Evolutionary conservation across 1,140 invertebrate species (phyloP).

Genomic region (Diorhabda sublineata): DNA sequence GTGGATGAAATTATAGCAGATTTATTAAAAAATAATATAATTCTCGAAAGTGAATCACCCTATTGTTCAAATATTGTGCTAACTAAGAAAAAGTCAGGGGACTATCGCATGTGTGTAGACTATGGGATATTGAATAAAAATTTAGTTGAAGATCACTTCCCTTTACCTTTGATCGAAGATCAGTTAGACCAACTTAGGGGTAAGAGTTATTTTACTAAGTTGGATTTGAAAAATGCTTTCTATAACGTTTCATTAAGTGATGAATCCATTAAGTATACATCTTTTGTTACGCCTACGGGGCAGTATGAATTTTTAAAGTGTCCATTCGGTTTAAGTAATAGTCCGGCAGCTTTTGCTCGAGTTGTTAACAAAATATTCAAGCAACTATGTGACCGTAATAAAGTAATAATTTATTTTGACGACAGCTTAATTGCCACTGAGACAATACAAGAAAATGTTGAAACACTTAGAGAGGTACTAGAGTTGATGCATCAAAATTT

Average conservation of each 20-base stretch:
- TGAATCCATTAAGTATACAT: constrained; percentile 38
- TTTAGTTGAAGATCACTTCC: constrained; percentile 36
- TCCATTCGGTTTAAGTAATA: constrained; percentile 38
- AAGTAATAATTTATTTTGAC: constrained; percentile 24
- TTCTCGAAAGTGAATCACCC: background rate
- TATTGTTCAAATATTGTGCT: constrained; percentile 1
- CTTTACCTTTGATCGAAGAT: constrained; percentile 43
- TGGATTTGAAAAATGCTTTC: constrained; percentile 35
- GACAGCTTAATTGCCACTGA: constrained; percentile 26
- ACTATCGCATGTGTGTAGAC: constrained; percentile 38
- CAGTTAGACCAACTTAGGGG: constrained; percentile 31
- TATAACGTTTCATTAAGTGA: constrained; percentile 39
- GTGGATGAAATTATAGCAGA: constrained; percentile 39
- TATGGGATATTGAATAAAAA: constrained; percentile 37
- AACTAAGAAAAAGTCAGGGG: constrained; percentile 32
- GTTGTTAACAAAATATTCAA: constrained; percentile 1
- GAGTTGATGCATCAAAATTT: constrained; percentile 18
- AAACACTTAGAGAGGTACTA: constrained; percentile 23
- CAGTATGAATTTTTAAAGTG: constrained; percentile 39
- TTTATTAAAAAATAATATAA: constrained; percentile 31
- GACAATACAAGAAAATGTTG: constrained; percentile 18
- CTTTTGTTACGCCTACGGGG: constrained; percentile 31
- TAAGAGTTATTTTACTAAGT: constrained; percentile 33
- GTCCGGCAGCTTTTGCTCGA: background rate
- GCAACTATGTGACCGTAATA: background rate